Evolutionary conservation across 2,888 invertebrate genomes (phyloP), one percentile per base, ranked within the genome.

Genomic region (Caenorhabditis japonica): DNA sequence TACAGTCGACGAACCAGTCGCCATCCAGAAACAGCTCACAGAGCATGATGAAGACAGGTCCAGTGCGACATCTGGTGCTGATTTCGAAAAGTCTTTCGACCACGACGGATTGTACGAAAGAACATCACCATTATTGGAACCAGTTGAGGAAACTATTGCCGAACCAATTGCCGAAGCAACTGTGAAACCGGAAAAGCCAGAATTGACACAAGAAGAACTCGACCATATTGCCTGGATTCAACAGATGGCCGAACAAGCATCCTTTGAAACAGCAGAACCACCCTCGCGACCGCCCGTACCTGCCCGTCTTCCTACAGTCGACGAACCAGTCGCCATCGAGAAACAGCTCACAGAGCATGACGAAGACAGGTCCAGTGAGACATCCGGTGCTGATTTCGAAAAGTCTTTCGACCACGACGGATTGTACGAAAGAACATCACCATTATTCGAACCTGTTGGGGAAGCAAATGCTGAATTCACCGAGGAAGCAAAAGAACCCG

Each of bases 181-280:
- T 2, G 8, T 27, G 15, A 12, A 52, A 21, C 13, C n/a, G 58
- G 44, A 51, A 41, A 23, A 51, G 38, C 38, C 21, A n/a, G 53
- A 53, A 25, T 47, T 59, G 21, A 52, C 68, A 3, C 43, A 46
- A n/a, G 46, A 59, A 43, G 75, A 75, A 30, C 34, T 75, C 19
- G 75, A 62, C n/a, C 75, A 75, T 46, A 75, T 75, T 30, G 75
- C 75, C 7, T 56, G 52, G 49, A 75, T 77, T 12, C 60, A 68
- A 30, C 58, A 44, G 23, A 34, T 77, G 19, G 77, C 77, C 4
- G 61, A 69, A 19, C 76, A 80, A 43, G 58, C 70, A 2, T 71
- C 79, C 10, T 74, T 76, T 52, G 76, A 76, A 13, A 30, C 30
- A 30, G 23, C 59, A 25, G 23, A 52, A 13, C 23, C 7, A 8